Evolutionary conservation across 2,888 invertebrate genomes (phyloP).

Genomic region (Corbicula japonica): DNA sequence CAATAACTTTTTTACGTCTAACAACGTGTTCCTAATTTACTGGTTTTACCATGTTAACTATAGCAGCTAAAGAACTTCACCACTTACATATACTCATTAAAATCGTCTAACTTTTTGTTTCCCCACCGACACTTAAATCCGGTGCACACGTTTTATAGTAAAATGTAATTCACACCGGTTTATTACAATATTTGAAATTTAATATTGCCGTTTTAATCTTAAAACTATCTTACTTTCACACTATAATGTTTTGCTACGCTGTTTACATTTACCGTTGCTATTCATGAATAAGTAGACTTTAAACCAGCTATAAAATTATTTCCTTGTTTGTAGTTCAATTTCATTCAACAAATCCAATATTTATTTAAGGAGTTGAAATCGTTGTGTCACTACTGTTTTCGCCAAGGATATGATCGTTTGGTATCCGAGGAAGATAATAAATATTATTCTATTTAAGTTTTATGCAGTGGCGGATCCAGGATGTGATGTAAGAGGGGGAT

Average conservation of each 20-base stretch:
- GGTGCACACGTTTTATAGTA: background rate
- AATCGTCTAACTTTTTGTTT: background rate
- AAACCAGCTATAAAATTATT: background rate
- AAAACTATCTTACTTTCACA: background rate
- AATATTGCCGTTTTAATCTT: constrained; percentile 7
- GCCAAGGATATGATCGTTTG: constrained; percentile 1
- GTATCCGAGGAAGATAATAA: background rate
- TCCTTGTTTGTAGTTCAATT: constrained; percentile 22
- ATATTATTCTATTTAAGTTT: background rate
- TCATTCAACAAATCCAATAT: constrained; percentile 34
- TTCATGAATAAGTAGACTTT: background rate
- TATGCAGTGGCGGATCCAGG: too few relatives aligned
- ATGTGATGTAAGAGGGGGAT: too few relatives aligned
- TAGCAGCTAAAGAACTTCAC: background rate
- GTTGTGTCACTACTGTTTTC: constrained; percentile 25
- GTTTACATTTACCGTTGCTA: background rate
- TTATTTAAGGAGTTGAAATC: constrained; percentile 22
- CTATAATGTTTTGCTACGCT: background rate
- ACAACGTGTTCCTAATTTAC: background rate
- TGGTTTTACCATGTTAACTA: background rate
- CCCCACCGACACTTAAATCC: background rate
- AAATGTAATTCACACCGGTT: background rate
- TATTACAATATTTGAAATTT: constrained; percentile 22
- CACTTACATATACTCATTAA: background rate
- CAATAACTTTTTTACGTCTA: too few relatives aligned